Conservation (phyloP, 2,113 vertebrate genomes). For the Elephantulus edwardii region DNA sequence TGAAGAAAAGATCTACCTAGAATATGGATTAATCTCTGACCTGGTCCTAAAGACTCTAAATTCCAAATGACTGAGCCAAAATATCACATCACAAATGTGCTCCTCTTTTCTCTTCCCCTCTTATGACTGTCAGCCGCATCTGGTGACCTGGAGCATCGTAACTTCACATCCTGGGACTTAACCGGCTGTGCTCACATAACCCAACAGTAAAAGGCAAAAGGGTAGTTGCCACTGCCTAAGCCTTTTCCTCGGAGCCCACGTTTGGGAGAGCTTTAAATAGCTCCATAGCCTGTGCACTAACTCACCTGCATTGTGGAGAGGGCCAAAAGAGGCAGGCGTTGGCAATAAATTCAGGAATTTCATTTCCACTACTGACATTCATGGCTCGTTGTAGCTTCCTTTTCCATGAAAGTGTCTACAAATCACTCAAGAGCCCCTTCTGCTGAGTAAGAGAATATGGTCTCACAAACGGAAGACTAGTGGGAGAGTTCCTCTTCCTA, state of each 20-base stretch:
- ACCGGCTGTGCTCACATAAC: fast-evolving
- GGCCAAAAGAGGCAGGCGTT: constrained; percentile 42
- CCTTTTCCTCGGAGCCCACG: neutral
- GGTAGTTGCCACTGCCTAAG: too few relatives aligned
- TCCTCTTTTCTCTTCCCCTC: neutral
- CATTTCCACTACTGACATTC: constrained; percentile 73
- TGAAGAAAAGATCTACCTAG: constrained; percentile 23
- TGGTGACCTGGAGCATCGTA: neutral
- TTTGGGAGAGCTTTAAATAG: neutral
- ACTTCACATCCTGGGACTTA: neutral
- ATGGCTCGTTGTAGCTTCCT: constrained; percentile 53
- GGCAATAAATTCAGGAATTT: constrained; percentile 70
- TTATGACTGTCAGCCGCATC: neutral
- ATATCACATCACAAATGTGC: neutral
- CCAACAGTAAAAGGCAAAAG: neutral
- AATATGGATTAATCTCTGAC: neutral
- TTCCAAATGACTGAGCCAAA: neutral
- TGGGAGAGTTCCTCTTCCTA: neutral
- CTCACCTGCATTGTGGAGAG: constrained; percentile 51
- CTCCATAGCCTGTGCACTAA: neutral
- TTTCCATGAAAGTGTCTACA: constrained; percentile 60
- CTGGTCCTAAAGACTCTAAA: constrained; percentile 17
- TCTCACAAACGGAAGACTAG: neutral
- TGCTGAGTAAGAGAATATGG: neutral
- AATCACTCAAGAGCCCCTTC: constrained; percentile 60